Evolutionary conservation across 2,113 vertebrate species (phyloP).

Genomic region (Nesogale talazaci): DNA sequence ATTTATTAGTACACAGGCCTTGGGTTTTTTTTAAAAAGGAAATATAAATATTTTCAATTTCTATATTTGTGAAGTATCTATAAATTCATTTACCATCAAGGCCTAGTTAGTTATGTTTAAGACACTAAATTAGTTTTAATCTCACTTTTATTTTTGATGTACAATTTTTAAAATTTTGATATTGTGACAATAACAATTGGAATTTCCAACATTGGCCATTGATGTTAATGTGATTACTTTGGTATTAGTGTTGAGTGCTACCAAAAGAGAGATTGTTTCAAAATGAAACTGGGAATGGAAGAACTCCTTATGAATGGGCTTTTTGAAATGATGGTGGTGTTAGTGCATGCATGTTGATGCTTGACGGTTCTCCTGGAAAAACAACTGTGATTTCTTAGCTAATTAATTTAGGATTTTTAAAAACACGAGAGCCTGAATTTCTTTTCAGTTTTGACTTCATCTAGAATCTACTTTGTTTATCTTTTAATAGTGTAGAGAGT

Average conservation of each 20-base stretch:
- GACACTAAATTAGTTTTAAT: slow-evolving; percentile 72
- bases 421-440: slow-evolving; percentile 47
- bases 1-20: slow-evolving; percentile 83
- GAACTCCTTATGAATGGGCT: slow-evolving; percentile 85
- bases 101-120: slow-evolving; percentile 65
- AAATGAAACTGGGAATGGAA: slow-evolving; percentile 88
- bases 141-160: slow-evolving; percentile 71
- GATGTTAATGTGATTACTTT: slow-evolving; percentile 79
- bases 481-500: slow-evolving; percentile 31
- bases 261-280: slow-evolving; percentile 78
- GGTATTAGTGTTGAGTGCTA: slow-evolving; percentile 79
- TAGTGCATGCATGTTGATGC: slow-evolving; percentile 82
- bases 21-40: slow-evolving; percentile 66
- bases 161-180: slow-evolving; percentile 75
- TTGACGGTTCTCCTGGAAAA: slow-evolving; percentile 62
- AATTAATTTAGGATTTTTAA: slow-evolving; percentile 55
- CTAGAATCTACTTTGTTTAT: neutral
- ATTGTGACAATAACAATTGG: slow-evolving; percentile 74
- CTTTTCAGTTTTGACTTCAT: slow-evolving; percentile 12
- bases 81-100: slow-evolving; percentile 75
- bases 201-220: slow-evolving; percentile 80
- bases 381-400: slow-evolving; percentile 49
- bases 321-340: slow-evolving; percentile 82
- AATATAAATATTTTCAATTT: slow-evolving; percentile 72
- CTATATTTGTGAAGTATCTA: slow-evolving; percentile 71